phyloP scores from a whole-genome alignment of 2,888 invertebrate species.

The Lissonota sp. region DNA sequence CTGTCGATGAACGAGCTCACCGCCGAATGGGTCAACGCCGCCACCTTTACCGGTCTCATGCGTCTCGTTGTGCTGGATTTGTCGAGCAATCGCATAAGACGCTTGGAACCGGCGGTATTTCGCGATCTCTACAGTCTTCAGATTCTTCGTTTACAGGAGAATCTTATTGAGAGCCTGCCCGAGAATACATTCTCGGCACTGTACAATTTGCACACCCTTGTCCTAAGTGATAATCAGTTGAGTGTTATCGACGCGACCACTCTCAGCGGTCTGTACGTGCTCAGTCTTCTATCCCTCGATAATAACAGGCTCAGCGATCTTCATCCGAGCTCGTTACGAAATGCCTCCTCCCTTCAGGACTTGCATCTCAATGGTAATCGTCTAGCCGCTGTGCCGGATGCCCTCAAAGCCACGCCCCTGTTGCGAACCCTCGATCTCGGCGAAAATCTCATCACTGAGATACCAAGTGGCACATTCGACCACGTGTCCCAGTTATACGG shows the following conservation, averaged over 20 bases:
- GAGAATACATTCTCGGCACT: slow-evolving; percentile 92
- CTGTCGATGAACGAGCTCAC: slow-evolving; percentile 92
- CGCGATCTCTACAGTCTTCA: slow-evolving; percentile 92
- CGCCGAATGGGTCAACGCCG: slow-evolving; percentile 92
- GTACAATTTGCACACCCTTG: slow-evolving; percentile 91
- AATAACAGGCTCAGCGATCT: slow-evolving; percentile 91
- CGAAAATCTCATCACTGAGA: slow-evolving; percentile 92
- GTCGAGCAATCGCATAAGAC: slow-evolving; percentile 90
- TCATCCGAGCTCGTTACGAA: slow-evolving; percentile 90
- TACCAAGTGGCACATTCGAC: slow-evolving; percentile 92
- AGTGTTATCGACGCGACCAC: slow-evolving; percentile 90
- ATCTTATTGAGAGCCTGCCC: slow-evolving; percentile 90
- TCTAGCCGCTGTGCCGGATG: slow-evolving; percentile 90
- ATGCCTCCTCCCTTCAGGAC: slow-evolving; percentile 92
- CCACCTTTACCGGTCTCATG: slow-evolving; percentile 91
- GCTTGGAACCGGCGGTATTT: slow-evolving; percentile 91
- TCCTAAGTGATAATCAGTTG: slow-evolving; percentile 92
- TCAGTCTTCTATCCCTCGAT: slow-evolving; percentile 91
- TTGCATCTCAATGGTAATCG: slow-evolving; percentile 93
- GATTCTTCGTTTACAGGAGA: slow-evolving; percentile 92
- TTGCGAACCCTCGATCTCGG: slow-evolving; percentile 93
- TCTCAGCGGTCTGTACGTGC: slow-evolving; percentile 90
- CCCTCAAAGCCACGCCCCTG: slow-evolving; percentile 90
- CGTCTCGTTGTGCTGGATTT: slow-evolving; percentile 91
- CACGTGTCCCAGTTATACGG: slow-evolving; percentile 92